Evolutionary conservation across 2,888 invertebrate species (phyloP).

Genomic region (Crocallis elinguaria): DNA sequence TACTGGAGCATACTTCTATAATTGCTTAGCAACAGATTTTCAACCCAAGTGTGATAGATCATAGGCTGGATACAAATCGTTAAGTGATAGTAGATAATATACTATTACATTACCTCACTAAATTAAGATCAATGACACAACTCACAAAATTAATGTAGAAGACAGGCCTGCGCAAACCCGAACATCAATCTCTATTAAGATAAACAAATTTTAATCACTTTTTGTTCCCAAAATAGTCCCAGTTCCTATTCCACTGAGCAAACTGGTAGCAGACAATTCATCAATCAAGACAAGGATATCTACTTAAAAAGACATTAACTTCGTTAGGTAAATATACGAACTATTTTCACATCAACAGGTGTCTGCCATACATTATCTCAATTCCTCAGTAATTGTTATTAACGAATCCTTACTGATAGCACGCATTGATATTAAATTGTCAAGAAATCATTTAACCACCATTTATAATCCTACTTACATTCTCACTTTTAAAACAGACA

Average conservation of each 20-base stretch:
- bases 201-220: conserved; percentile 73
- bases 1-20: too few species aligned
- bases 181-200: conserved; percentile 75
- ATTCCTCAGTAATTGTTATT: conserved; percentile 69
- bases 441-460: conserved; percentile 71
- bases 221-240: conserved; percentile 53
- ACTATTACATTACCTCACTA: conserved; percentile 8
- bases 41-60: not conserved
- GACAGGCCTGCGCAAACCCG: conserved; percentile 21
- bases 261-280: conserved; percentile 66
- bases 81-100: not conserved
- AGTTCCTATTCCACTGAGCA: conserved; percentile 58
- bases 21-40: too few species aligned
- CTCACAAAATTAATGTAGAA: conserved; percentile 16
- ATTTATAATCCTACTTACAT: conserved; percentile 67
- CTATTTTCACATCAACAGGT: conserved; percentile 35
- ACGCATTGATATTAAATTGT: conserved; percentile 76
- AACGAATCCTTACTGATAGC: conserved; percentile 64
- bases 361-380: conserved; percentile 46
- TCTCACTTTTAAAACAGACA: conserved; percentile 43
- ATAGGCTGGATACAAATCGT: not conserved
- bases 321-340: conserved; percentile 55
- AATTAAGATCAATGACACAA: conserved; percentile 34
- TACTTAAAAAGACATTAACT: conserved; percentile 79
- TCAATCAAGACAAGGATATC: conserved; percentile 79